Evolutionary conservation across 2,113 vertebrate genomes (phyloP).

Genomic region (Seriola quinqueradiata): DNA sequence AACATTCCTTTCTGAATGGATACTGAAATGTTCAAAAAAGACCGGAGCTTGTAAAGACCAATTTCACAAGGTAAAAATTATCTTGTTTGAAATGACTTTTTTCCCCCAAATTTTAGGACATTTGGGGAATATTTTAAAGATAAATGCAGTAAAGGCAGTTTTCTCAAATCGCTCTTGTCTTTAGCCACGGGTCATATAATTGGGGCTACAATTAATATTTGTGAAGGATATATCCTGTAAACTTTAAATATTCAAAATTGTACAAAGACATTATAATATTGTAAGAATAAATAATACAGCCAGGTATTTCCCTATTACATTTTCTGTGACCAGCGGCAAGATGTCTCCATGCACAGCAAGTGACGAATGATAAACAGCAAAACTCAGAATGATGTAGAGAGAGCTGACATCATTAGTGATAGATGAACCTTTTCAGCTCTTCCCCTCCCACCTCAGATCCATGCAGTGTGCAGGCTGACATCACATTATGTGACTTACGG

Average conservation of each 20-base stretch:
- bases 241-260: not conserved
- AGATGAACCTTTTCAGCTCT: conserved; percentile 12
- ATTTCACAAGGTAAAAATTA: not conserved
- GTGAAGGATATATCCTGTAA: not conserved
- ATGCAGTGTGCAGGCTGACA: not conserved
- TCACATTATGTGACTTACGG: not conserved
- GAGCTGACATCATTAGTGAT: conserved; percentile 4
- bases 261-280: too few species aligned
- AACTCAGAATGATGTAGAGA: not conserved
- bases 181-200: not conserved
- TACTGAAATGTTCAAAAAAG: not conserved
- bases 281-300: not conserved
- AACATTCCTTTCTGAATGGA: conserved; percentile 20
- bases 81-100: not conserved
- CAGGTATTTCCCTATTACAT: not conserved
- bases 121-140: not conserved
- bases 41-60: not conserved
- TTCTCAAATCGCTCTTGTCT: not conserved
- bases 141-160: not conserved
- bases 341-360: not conserved
- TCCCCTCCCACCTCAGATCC: not conserved
- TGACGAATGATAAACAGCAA: not conserved
- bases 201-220: not conserved
- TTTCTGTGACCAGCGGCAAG: too few species aligned
- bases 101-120: not conserved